A percentile compares a stretch with the other conserved stretches of the same genome.
These are phyloP conservation scores for Perizoma flavofasciatum DNA, from an alignment of 2,888 invertebrate genomes.

Conservation along the genomic window DNA sequence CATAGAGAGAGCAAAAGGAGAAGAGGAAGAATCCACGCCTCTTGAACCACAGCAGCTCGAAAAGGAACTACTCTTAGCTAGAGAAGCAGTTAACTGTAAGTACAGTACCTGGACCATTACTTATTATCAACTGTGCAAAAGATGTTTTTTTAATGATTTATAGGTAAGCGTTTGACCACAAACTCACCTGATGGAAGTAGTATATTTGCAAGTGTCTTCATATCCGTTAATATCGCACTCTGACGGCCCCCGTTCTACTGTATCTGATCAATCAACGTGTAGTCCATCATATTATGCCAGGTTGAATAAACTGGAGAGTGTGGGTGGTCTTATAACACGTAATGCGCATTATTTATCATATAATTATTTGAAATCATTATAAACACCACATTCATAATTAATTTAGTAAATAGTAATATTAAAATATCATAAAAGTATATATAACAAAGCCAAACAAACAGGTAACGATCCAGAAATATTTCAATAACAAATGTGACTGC, in stretches of 20 bases:
- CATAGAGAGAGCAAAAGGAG: conserved; percentile 84
- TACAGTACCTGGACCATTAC: conserved; percentile 9
- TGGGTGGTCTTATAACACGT: neutral
- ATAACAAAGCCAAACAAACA: neutral
- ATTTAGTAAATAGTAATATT: neutral
- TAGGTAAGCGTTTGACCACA: too few relatives aligned
- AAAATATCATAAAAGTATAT: too few relatives aligned
- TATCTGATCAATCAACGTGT: neutral
- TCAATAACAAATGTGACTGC: conserved; percentile 1
- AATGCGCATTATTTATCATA: neutral
- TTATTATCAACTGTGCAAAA: too few relatives aligned
- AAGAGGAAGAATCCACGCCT: conserved; percentile 74
- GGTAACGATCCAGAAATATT: neutral
- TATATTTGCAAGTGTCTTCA: too few relatives aligned
- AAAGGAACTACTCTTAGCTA: conserved; percentile 89
- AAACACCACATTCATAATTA: too few relatives aligned
- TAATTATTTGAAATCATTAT: too few relatives aligned
- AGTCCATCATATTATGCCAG: neutral
- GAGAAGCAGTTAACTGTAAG: conserved; percentile 88
- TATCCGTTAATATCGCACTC: too few relatives aligned
- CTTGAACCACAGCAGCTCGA: conserved; percentile 85
- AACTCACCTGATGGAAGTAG: too few relatives aligned
- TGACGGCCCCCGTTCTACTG: too few relatives aligned
- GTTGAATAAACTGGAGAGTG: neutral
- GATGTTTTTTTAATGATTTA: too few relatives aligned